Evolutionary conservation across 2,888 invertebrate genomes (phyloP), one percentile per base, ranked within the genome.

Genomic region (Spodoptera picta): DNA sequence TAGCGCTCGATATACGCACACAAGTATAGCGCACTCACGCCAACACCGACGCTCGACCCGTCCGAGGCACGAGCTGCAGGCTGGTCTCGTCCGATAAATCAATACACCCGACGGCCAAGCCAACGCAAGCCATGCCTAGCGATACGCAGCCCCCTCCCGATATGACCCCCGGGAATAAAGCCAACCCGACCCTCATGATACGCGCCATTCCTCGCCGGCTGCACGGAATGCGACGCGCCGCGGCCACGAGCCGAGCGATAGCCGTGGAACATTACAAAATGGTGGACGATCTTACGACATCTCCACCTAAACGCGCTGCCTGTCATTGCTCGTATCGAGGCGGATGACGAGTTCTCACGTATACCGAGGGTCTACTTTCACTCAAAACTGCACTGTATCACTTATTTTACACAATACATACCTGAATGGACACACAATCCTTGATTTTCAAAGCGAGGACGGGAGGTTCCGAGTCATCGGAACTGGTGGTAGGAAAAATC

Each of bases 381-480:
- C 94, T 93, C 81, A 87, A 90, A 90, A 90, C 92, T 84, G 83
- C 86, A 83, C 82, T 87, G 79, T 86, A 84, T 79, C 81, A 81
- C 84, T 86, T 87, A 90, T 88, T 90, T 87, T 83, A 80, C 71
- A 84, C 73, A 85, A 83, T 87, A 92, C 95, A 88, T 92, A 97
- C 97, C 96, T 96, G 95, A 73, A 97, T 95, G 65, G 96, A 95
- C 78, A 97, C 93, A 84, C 95, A 96, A 84, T 95, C 95, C 86
- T 95, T 95, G 87, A 97, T 97, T 95, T 96, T 96, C 75, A 94
- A 94, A 70, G 94, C 95, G 81, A 97, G 93, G 85, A 95, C 90
- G 90, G 90, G 86, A 89, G 95, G 88, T 86, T 94, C 94, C 87
- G 92, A 87, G 87, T 92, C 93, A 92, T 92, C 93, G 88, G 92